Evolutionary conservation across 2,797 vertebrate genomes (phyloP).

Genomic region (Thripadectes ignobilis): DNA sequence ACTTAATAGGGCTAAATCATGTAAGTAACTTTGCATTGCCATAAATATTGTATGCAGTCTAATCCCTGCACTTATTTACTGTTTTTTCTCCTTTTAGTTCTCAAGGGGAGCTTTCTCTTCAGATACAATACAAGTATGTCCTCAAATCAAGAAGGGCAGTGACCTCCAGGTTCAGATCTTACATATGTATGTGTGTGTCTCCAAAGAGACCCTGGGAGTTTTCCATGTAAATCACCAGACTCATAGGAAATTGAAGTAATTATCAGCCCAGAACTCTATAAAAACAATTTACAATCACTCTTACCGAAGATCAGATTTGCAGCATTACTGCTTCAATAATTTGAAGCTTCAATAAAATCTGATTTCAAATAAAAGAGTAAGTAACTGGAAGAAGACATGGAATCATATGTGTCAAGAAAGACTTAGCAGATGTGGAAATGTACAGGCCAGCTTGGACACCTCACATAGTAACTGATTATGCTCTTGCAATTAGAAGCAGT

Average conservation of each 20-base stretch:
- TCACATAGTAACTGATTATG: background rate
- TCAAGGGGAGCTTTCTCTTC: background rate
- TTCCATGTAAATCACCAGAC: background rate
- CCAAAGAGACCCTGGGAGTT: background rate
- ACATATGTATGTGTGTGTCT: background rate
- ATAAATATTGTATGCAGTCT: background rate
- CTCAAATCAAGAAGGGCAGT: background rate
- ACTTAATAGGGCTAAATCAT: background rate
- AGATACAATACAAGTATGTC: background rate
- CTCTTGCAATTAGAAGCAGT: background rate
- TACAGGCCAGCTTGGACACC: background rate
- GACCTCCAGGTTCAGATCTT: background rate
- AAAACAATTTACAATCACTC: background rate
- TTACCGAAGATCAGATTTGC: background rate
- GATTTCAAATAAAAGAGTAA: background rate
- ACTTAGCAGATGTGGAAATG: background rate
- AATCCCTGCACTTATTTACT: background rate
- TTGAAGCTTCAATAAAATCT: background rate
- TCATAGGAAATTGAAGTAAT: background rate
- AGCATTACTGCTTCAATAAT: background rate
- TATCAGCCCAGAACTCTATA: background rate
- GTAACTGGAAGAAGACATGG: background rate
- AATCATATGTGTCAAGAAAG: background rate
- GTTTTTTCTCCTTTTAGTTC: background rate
- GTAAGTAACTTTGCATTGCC: background rate